Base-by-base conservation (phyloP, 2,888 invertebrate genomes). In the Zaprionus obscuricornis region DNA sequence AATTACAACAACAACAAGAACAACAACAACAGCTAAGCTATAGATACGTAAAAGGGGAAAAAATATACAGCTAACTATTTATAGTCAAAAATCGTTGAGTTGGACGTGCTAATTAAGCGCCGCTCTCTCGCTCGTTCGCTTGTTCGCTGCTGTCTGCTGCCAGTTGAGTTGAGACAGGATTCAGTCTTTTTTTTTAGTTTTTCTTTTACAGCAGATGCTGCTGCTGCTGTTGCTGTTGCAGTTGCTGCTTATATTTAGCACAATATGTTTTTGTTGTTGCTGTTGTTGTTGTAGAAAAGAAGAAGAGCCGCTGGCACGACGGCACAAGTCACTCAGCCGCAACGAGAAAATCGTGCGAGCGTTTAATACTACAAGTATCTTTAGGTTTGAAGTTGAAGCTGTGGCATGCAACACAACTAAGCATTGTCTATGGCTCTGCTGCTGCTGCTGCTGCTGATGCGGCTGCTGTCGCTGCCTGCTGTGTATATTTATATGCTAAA, bases 271-370 rank as follows among this genome's bases (percentile, higher is more conserved):
- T 27, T 39, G 37, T 54, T 20, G 43, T 52, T 43, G 46, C 8
- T 16, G 37, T 40, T 65, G 31, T 26, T 3, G 29, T 4, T 3
- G 16, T 16, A n/a, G n/a, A n/a, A n/a, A n/a, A n/a, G n/a, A n/a
- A n/a, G n/a, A 65, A 62, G 56, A 58, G 82, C 82, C 71, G 46
- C 55, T 67, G 73, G 85, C 83, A 79, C 85, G 83, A 78, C 83
- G 72, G 79, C 85, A 82, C 83, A 78, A 78, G 83, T 82, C 83
- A 79, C 73, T 81, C 81, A 83, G 85, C 83, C 78, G 81, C 79
- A 85, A 85, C 83, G 76, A 85, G 85, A 83, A 83, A 83, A 85
- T 79, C 85, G 81, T 85, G 81, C 81, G 83, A 85, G 83, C 74
- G 83, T 75, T 85, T 81, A 85, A 78, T 73, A 52, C 69, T 31